A percentile compares a stretch with the other conserved stretches of the same genome.
Evolutionary conservation across 1,140 invertebrate genomes (phyloP).

Genomic region (Lamellibrachia luymesi): DNA sequence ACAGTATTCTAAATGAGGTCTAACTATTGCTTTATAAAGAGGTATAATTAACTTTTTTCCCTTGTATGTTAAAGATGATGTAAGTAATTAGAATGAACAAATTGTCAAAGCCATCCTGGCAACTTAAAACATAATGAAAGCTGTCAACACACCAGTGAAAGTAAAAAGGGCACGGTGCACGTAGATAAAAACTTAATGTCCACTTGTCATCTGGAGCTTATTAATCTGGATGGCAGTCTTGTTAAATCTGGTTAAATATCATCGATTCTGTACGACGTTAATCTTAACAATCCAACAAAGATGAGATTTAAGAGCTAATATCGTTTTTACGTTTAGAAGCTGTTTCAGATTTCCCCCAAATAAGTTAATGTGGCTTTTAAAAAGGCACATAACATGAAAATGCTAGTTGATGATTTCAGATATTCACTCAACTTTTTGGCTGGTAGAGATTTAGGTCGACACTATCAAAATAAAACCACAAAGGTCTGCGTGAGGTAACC

Average conservation of each 20-base stretch:
- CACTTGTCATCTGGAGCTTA: too few relatives aligned
- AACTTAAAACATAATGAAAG: too few relatives aligned
- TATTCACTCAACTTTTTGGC: not conserved
- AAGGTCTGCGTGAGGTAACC: not conserved
- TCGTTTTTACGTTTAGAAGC: not conserved
- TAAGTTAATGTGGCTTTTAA: not conserved
- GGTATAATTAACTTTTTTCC: too few relatives aligned
- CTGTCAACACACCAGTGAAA: too few relatives aligned
- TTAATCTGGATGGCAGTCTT: too few relatives aligned
- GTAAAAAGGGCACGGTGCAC: too few relatives aligned
- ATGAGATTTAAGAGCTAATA: not conserved
- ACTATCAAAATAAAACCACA: not conserved
- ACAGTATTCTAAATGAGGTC: too few relatives aligned
- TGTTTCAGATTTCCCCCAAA: not conserved
- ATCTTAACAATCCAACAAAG: not conserved
- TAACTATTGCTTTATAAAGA: too few relatives aligned
- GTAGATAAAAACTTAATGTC: too few relatives aligned
- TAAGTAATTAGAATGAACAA: not conserved
- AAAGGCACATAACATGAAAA: not conserved
- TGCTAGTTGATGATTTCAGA: not conserved
- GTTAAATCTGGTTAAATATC: not conserved
- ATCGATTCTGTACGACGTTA: not conserved
- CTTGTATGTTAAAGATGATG: too few relatives aligned
- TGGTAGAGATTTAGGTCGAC: not conserved
- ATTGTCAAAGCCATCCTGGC: too few relatives aligned